phyloP scores from a whole-genome alignment of 2,113 vertebrate species.

The Glaucomys volans region DNA sequence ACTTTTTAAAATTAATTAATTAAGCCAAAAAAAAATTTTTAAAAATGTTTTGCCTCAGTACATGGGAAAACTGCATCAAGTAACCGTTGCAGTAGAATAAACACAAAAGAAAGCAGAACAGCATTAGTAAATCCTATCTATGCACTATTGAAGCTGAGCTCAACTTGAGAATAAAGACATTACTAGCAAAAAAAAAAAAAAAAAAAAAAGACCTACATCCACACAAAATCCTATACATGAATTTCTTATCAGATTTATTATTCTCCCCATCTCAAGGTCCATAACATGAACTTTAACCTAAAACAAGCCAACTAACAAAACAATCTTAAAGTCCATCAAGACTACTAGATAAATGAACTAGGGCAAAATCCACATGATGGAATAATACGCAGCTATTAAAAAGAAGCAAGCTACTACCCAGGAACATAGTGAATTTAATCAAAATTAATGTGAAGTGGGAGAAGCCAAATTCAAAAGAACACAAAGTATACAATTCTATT shows the following conservation, averaged over 20 bases:
- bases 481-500: background rate
- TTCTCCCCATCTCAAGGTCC: background rate
- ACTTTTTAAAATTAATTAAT: too few relatives aligned
- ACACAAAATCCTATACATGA: background rate
- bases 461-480: background rate
- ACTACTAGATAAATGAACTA: background rate
- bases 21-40: too few relatives aligned
- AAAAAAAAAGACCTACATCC: background rate
- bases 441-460: background rate
- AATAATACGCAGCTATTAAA: background rate
- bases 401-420: background rate
- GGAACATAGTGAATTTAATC: background rate
- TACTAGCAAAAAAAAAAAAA: too few relatives aligned
- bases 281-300: background rate
- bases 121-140: too few relatives aligned
- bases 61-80: too few relatives aligned
- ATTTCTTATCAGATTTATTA: background rate
- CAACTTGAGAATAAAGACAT: too few relatives aligned
- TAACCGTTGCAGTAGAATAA: too few relatives aligned
- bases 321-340: background rate
- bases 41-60: too few relatives aligned
- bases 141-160: too few relatives aligned
- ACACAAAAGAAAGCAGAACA: too few relatives aligned
- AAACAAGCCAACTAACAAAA: slow-evolving; percentile 4
- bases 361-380: background rate